A percentile compares a stretch with the other conserved stretches of the same genome.
Evolutionary conservation across 1,140 invertebrate species (phyloP).

Genomic region (Trichoplusia ni): DNA sequence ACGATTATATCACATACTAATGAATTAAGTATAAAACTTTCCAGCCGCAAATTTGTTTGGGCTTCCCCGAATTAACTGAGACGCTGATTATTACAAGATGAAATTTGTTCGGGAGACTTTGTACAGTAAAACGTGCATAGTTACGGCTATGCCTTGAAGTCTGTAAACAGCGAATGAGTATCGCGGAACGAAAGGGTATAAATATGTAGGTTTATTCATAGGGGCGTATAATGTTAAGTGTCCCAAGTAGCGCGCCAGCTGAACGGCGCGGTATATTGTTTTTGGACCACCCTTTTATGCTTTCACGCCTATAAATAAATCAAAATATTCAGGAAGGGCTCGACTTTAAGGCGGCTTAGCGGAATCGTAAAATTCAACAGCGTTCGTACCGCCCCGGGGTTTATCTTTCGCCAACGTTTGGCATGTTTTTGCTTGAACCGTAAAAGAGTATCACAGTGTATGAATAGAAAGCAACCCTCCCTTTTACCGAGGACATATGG

Average conservation of each 20-base stretch:
- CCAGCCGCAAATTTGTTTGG: constrained; percentile 60
- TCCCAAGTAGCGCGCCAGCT: constrained; percentile 48
- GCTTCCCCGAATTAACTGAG: constrained; percentile 44
- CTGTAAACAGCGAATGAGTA: constrained; percentile 14
- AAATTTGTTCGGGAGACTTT: constrained; percentile 12
- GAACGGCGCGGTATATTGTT: constrained; percentile 73
- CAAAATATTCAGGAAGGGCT: constrained; percentile 80
- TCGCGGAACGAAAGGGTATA: constrained; percentile 20
- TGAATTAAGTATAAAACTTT: constrained; percentile 71
- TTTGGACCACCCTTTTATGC: constrained; percentile 73
- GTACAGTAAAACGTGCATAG: constrained; percentile 3
- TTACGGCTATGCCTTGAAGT: constrained; percentile 17
- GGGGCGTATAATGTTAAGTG: constrained; percentile 49
- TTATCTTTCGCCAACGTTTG: constrained; percentile 70
- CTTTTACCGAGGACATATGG: constrained; percentile 68
- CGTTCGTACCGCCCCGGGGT: constrained; percentile 68
- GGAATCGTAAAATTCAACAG: constrained; percentile 81
- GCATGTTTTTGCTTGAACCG: constrained; percentile 72
- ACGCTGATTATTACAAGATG: constrained; percentile 31
- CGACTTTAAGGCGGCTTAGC: constrained; percentile 79
- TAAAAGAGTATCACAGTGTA: constrained; percentile 73
- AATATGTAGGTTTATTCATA: constrained; percentile 41
- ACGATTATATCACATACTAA: constrained; percentile 72
- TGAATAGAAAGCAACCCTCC: constrained; percentile 72
- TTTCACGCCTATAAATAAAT: constrained; percentile 80